Conservation (phyloP, 2,797 vertebrate genomes). For the Chloroceryle amazona region DNA sequence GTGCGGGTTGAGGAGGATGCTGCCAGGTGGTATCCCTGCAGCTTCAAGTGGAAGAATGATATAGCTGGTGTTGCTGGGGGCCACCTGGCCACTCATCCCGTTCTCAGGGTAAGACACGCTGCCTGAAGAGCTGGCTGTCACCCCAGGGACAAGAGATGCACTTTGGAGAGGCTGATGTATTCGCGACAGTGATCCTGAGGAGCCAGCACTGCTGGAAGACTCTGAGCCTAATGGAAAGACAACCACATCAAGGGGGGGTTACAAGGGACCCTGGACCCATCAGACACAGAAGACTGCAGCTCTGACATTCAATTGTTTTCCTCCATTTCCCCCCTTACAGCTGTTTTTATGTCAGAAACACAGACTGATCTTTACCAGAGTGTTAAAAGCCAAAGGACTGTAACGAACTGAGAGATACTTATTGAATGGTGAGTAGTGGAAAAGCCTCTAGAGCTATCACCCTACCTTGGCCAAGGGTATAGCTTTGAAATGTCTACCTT, state of each 20-base stretch:
- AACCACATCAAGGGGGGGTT: not conserved
- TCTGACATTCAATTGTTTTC: not conserved
- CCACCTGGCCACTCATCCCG: slow-evolving; percentile 77
- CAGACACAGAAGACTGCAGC: not conserved
- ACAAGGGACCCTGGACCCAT: not conserved
- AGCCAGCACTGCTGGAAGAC: slow-evolving; percentile 87
- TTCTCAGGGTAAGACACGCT: slow-evolving; percentile 83
- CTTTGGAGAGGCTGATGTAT: slow-evolving; percentile 86
- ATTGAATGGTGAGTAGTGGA: not conserved
- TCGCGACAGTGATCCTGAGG: slow-evolving; percentile 86
- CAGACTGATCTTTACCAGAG: not conserved
- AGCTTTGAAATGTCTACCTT: not conserved
- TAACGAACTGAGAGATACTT: not conserved
- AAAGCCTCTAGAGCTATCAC: not conserved
- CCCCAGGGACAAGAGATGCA: slow-evolving; percentile 74
- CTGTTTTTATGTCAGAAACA: not conserved
- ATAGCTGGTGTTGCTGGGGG: slow-evolving; percentile 86
- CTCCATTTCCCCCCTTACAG: not conserved
- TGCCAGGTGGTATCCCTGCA: slow-evolving; percentile 92
- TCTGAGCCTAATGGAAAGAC: slow-evolving; percentile 80
- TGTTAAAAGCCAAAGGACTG: not conserved
- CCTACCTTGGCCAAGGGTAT: not conserved
- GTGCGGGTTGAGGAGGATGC: slow-evolving; percentile 94
- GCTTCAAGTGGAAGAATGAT: slow-evolving; percentile 91
- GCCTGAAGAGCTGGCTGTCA: slow-evolving; percentile 72